Evolutionary conservation across 2,113 vertebrate genomes (phyloP).

Genomic region (Elephas maximus): DNA sequence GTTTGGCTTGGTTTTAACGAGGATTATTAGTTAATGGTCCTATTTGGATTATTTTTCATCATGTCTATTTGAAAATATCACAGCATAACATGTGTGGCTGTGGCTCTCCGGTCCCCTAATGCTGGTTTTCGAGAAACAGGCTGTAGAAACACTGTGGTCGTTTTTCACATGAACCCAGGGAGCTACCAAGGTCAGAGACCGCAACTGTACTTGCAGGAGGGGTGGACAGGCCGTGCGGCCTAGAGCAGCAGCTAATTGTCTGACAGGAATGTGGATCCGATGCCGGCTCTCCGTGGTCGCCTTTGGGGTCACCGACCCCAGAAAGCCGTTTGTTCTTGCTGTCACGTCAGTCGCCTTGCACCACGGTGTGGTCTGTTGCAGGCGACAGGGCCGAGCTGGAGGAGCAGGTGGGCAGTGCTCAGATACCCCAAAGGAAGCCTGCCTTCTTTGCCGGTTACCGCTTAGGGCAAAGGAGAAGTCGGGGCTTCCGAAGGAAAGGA

Average conservation of each 20-base stretch:
- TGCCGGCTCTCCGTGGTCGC: conserved; percentile 54
- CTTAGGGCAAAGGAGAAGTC: conserved; percentile 26
- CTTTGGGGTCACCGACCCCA: conserved; percentile 71
- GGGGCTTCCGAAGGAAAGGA: conserved; percentile 45
- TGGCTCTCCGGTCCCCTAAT: conserved; percentile 62
- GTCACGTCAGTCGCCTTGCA: conserved; percentile 16
- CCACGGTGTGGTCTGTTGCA: conserved; percentile 49
- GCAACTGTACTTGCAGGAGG: conserved; percentile 46
- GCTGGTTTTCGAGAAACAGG: conserved; percentile 68
- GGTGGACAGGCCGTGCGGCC: conserved; percentile 54
- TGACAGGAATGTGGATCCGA: background rate
- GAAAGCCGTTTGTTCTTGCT: conserved; percentile 13
- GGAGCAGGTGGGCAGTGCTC: conserved; percentile 48
- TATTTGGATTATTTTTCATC: conserved; percentile 76
- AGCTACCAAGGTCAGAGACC: conserved; percentile 71
- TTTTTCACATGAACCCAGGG: conserved; percentile 75
- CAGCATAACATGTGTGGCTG: conserved; percentile 69
- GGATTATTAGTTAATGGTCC: conserved; percentile 84
- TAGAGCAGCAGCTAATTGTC: conserved; percentile 79
- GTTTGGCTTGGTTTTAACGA: conserved; percentile 61
- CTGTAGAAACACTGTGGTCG: conserved; percentile 56
- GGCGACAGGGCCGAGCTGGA: conserved; percentile 37
- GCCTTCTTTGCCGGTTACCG: background rate
- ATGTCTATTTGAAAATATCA: conserved; percentile 76
- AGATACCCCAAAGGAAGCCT: conserved; percentile 54